These are phyloP conservation scores for Ambastaia sidthimunki DNA, from an alignment of 2,797 vertebrate genomes.

Conservation along the genomic window DNA sequence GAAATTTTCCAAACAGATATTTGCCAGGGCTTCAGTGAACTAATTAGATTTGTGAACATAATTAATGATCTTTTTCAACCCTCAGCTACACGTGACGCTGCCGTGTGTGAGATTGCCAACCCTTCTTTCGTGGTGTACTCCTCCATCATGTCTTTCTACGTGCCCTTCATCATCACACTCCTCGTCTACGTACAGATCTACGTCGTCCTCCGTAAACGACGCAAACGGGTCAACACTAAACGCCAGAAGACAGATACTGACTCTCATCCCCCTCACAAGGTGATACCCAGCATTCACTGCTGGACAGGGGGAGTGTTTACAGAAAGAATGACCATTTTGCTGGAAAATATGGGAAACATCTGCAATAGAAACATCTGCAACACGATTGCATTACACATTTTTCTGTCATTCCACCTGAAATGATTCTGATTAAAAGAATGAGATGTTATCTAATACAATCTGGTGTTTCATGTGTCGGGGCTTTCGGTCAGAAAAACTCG, in stretches of 20 bases:
- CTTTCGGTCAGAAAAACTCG: too few species aligned
- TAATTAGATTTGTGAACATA: constrained; percentile 11
- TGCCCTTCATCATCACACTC: constrained; percentile 97
- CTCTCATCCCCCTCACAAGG: constrained; percentile 84
- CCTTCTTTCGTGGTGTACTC: constrained; percentile 98
- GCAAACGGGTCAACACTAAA: constrained; percentile 96
- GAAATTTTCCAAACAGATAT: not conserved
- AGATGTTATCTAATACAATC: too few species aligned
- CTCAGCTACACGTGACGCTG: constrained; percentile 86
- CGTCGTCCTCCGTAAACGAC: constrained; percentile 89
- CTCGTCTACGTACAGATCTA: constrained; percentile 99
- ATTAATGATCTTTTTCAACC: constrained; percentile 20
- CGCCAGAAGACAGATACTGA: constrained; percentile 77
- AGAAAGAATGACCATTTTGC: constrained; percentile 1
- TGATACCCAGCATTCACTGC: constrained; percentile 64
- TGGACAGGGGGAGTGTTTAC: constrained; percentile 16
- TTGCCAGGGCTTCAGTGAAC: not conserved
- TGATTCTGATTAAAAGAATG: too few species aligned
- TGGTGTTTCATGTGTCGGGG: too few species aligned
- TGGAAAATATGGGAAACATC: constrained; percentile 24
- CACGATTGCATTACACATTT: too few species aligned
- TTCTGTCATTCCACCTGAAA: too few species aligned
- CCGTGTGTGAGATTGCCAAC: constrained; percentile 92
- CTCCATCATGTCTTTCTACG: constrained; percentile 98
- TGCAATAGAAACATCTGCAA: too few species aligned